Conservation (phyloP, 2,797 vertebrate species). For the Periophthalmus magnuspinnatus region DNA sequence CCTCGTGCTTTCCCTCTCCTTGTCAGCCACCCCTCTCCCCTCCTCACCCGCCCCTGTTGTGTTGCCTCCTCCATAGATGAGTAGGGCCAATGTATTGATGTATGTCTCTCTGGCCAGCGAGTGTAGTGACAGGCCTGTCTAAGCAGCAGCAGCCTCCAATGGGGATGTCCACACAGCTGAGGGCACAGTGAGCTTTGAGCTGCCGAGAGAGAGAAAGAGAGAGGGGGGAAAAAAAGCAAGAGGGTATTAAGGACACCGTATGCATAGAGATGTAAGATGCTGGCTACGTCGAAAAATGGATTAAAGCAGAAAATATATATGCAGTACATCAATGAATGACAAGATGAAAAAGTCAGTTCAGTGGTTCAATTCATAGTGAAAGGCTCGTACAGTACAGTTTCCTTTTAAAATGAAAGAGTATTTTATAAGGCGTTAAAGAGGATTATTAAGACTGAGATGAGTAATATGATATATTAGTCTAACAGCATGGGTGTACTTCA, state of each 20-base stretch:
- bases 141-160: conserved; percentile 41
- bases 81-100: conserved; percentile 53
- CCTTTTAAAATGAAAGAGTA: not conserved
- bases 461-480: not conserved
- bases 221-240: conserved; percentile 20
- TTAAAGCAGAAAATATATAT: conserved; percentile 22
- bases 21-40: conserved; percentile 22
- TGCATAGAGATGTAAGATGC: conserved; percentile 33
- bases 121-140: conserved; percentile 57
- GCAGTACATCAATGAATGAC: not conserved
- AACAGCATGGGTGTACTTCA: not conserved
- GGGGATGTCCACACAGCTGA: conserved; percentile 30
- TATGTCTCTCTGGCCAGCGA: conserved; percentile 44
- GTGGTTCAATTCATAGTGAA: conserved; percentile 3
- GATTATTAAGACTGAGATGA: not conserved
- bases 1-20: conserved; percentile 22
- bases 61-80: conserved; percentile 47
- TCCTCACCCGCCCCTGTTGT: not conserved
- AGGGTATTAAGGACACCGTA: conserved; percentile 19
- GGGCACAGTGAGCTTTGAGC: conserved; percentile 29
- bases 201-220: conserved; percentile 32
- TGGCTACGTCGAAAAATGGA: conserved; percentile 21
- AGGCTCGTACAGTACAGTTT: not conserved
- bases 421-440: not conserved
- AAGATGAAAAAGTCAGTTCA: conserved; percentile 10